These are phyloP conservation scores for Anneissia japonica DNA, from an alignment of 35 echinoderm and acorn worm species.

Conservation along the genomic window DNA sequence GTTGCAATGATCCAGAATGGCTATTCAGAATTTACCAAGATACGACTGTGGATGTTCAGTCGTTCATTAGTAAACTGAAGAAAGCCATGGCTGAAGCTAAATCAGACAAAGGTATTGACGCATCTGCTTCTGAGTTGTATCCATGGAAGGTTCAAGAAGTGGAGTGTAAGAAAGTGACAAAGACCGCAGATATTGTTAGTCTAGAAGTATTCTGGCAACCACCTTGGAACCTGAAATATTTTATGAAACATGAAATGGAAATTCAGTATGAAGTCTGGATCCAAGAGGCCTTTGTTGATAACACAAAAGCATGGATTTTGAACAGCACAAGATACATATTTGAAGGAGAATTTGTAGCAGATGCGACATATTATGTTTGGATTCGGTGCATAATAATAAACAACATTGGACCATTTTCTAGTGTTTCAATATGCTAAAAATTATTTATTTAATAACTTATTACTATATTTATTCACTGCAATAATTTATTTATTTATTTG, in stretches of 20 bases:
- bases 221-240: constrained; percentile 71
- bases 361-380: constrained; percentile 45
- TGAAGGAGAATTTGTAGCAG: constrained; percentile 19
- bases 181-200: not conserved
- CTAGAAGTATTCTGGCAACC: constrained; percentile 43
- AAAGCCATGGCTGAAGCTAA: constrained; percentile 6
- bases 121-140: constrained; percentile 1
- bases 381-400: constrained; percentile 36
- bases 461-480: too few relatives aligned
- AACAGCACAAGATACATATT: constrained; percentile 32
- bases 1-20: constrained; percentile 88
- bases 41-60: constrained; percentile 63
- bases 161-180: not conserved
- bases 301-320: constrained; percentile 41
- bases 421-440: constrained; percentile 2
- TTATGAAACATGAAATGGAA: not conserved
- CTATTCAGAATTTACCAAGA: constrained; percentile 91
- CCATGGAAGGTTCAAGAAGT: not conserved
- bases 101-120: not conserved
- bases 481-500: too few relatives aligned
- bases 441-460: too few relatives aligned
- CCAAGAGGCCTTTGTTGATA: constrained; percentile 26
- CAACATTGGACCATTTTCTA: constrained; percentile 34
- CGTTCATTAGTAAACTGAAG: constrained; percentile 30
- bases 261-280: constrained; percentile 81